phyloP scores from a whole-genome alignment of 2,113 vertebrate genomes.

The Pelecanoides urinatrix region DNA sequence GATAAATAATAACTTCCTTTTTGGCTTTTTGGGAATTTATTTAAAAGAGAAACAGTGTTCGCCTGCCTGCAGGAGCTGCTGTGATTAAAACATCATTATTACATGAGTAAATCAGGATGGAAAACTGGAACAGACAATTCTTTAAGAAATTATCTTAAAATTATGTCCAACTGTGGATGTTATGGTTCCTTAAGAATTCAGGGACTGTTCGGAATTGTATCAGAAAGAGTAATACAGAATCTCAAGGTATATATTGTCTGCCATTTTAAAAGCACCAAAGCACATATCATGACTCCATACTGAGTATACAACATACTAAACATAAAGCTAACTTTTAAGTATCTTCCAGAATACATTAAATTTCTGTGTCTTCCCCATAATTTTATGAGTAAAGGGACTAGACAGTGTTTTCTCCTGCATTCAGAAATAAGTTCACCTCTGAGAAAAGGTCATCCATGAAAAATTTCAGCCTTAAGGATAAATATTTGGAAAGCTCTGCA shows the following conservation, averaged over 20 bases:
- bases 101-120: background rate
- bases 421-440: background rate
- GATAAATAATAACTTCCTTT: background rate
- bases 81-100: background rate
- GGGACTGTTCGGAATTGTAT: background rate
- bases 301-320: background rate
- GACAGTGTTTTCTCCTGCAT: background rate
- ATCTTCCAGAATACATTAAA: background rate
- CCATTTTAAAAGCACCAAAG: background rate
- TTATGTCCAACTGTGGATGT: background rate
- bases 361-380: background rate
- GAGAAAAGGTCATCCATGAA: slow-evolving; percentile 1
- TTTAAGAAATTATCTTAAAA: background rate
- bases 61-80: background rate
- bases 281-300: background rate
- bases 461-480: background rate
- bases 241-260: background rate
- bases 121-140: background rate
- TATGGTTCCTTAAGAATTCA: background rate
- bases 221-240: background rate
- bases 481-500: background rate
- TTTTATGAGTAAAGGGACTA: background rate
- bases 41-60: background rate
- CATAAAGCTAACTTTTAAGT: background rate
- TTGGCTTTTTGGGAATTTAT: background rate